These are phyloP conservation scores for Lithodes maja DNA, from an alignment of 2,888 invertebrate species.

Conservation along the genomic window DNA sequence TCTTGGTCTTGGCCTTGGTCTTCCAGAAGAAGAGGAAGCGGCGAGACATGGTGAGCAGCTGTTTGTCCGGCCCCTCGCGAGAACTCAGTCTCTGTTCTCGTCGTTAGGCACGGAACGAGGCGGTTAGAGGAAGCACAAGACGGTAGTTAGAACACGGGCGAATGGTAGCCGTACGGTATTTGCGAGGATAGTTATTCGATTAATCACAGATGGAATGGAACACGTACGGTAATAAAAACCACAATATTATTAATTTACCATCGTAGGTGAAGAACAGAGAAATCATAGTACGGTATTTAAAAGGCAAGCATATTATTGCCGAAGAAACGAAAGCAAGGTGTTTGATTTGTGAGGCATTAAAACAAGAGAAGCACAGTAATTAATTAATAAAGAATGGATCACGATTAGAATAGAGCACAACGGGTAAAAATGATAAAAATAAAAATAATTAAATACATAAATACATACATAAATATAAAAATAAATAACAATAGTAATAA, in stretches of 20 bases:
- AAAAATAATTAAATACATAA: no score
- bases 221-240: background rate
- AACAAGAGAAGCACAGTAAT: no score
- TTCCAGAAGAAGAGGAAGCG: constrained; percentile 50
- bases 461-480: no score
- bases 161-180: background rate
- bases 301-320: no score
- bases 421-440: no score
- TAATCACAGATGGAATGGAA: background rate
- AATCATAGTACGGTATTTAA: no score
- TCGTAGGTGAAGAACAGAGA: background rate
- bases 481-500: no score
- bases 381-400: no score
- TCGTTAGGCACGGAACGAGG: background rate
- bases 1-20: constrained; percentile 33
- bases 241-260: background rate
- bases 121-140: background rate
- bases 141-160: background rate
- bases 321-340: no score
- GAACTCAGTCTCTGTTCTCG: background rate
- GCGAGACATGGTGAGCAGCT: constrained; percentile 27
- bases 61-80: constrained; percentile 2
- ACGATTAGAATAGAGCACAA: no score
- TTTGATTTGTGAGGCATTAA: no score
- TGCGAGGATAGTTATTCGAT: background rate